Evolutionary conservation across 2,888 invertebrate species (phyloP), one percentile per base, ranked within the genome.

Genomic region (Pemphredon lugubris): DNA sequence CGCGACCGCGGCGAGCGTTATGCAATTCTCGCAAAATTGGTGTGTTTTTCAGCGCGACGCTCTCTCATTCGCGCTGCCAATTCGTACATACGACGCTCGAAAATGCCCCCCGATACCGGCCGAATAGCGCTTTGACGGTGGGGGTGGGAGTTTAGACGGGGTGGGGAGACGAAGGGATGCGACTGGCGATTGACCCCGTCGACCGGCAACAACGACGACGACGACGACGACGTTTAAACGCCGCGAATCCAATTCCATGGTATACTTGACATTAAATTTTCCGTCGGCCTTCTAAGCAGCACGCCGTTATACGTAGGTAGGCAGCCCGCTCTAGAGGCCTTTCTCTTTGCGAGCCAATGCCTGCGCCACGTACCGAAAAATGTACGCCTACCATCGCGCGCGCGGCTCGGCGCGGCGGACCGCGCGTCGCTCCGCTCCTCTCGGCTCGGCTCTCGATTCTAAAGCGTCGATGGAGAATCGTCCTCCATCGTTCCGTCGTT

Each of bases 231-330:
- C 34, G 59, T 26, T 59, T 67, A 51, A n/a, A 55, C 63, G 66
- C 51, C 55, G 72, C 71, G 42, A 77, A 83, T 81, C 82, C 83
- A 76, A 87, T 85, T 85, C 86, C 82, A 83, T 73, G n/a, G 74
- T 88, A 88, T 87, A 88, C 88, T 88, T 87, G 87, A 87, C 88
- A 88, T 89, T 88, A 89, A 86, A 88, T 87, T 84, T 82, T 86
- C 82, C 81, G 76, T 77, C 84, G 88, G 88, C 88, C 87, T 88
- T 88, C 87, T 82, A 85, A 79, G 65, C 69, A 45, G 59, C 74
- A 63, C 48, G 68, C 61, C 63, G 67, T 64, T 59, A n/a, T n/a
- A 64, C 47, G 51, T 59, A 69, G 55, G 59, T 71, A 66, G 66
- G 54, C 69, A 54, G 61, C 53, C 68, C 67, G 68, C 70, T 63